phyloP scores from a whole-genome alignment of 1,140 invertebrate genomes.

The Drosophila santomea region DNA sequence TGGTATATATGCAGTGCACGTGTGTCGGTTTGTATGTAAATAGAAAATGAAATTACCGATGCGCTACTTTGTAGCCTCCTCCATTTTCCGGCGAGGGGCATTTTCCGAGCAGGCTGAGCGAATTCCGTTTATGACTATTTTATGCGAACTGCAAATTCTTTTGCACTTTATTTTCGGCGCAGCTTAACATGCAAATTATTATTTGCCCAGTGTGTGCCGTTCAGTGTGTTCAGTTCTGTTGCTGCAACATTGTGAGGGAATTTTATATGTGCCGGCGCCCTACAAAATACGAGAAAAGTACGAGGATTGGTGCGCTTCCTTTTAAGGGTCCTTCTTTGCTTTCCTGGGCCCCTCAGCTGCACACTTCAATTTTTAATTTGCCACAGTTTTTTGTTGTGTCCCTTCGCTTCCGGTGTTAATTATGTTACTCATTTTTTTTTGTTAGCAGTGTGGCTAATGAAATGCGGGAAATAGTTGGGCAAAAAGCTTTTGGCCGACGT shows the following conservation, averaged over 20 bases:
- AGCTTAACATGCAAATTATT: slow-evolving; percentile 64
- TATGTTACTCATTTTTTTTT: slow-evolving; percentile 38
- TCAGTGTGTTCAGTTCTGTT: slow-evolving; percentile 6
- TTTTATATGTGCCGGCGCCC: slow-evolving; percentile 47
- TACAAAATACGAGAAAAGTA: slow-evolving; percentile 15
- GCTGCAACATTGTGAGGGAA: slow-evolving; percentile 58
- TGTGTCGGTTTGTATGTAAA: slow-evolving; percentile 43
- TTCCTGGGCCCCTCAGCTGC: not conserved
- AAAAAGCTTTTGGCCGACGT: slow-evolving; percentile 6
- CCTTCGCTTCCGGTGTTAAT: slow-evolving; percentile 33
- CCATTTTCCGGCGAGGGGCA: slow-evolving; percentile 20
- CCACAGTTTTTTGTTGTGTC: slow-evolving; percentile 26
- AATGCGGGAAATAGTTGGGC: slow-evolving; percentile 21
- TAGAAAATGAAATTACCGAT: slow-evolving; percentile 59
- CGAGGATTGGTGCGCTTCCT: slow-evolving; percentile 11
- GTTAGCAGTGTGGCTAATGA: slow-evolving; percentile 12
- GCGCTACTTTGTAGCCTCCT: slow-evolving; percentile 47
- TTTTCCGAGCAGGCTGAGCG: slow-evolving; percentile 22
- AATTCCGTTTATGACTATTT: slow-evolving; percentile 62
- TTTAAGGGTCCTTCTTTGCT: slow-evolving; percentile 3
- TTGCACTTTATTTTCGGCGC: slow-evolving; percentile 47
- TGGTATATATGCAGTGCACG: not conserved
- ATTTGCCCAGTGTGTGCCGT: slow-evolving; percentile 41
- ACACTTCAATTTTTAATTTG: slow-evolving; percentile 46
- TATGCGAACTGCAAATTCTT: slow-evolving; percentile 57